Base-by-base conservation (phyloP, 2,113 vertebrate genomes). In the Crotalus helleri region DNA sequence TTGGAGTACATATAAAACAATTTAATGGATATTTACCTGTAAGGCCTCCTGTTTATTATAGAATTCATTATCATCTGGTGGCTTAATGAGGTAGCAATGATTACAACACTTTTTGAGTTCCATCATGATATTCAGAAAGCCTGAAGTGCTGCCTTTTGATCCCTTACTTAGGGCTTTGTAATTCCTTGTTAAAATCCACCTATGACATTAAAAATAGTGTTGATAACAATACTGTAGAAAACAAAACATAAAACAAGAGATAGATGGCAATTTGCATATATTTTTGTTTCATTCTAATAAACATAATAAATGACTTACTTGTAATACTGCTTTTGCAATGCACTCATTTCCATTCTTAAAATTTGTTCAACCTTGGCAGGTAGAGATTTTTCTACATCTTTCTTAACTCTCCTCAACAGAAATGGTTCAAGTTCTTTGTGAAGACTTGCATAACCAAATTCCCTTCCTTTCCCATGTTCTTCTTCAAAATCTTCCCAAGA, bases 81-180 rank as follows among this genome's bases (percentile, higher is more conserved):
- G 98, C 95, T 99, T 99, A 97, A 99, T 99, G 97, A 99, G 99
- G 98, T 99, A 99, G 98, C 99, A 99, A 98, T 99, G 99, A 97
- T 99, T 99, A 96, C 99, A 99, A 94, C 99, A 99, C 97, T 99
- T 99, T 97, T 99, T 99, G 95, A 99, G 97, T 96, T 99, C 99
- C 99, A 99, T 99, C 99, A 99, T 99, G 91, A 99, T 98, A 97
- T 99, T 99, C 93, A 99, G 98, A 97, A 99, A 99, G 93, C 99
- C 99, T 29, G 99, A 99, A 7, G 99, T 99, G 98, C 99, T 99
- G 95, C 99, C 99, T 98, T 99, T 99, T 91, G 98, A 98, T 95
- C 99, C 99, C 98, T 99, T 99, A 94, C 99, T 99, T 3, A 99
- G 98, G 93, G 99, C 99, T 97, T 99, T 99, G 92, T 99, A 99